Evolutionary conservation across 2,888 invertebrate genomes (phyloP).

Genomic region (Yponomeuta plumbellus): DNA sequence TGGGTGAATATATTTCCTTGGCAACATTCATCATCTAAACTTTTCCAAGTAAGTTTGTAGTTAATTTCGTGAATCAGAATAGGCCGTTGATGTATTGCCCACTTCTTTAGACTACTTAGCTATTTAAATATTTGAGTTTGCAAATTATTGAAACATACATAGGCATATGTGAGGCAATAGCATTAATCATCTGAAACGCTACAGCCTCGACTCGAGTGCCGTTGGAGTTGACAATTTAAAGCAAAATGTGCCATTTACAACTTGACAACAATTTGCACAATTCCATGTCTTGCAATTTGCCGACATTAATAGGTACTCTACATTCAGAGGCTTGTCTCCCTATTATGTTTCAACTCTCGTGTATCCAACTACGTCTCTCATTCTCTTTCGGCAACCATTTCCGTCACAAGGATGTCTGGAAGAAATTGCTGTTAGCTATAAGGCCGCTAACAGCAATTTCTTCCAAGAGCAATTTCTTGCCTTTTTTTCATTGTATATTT

Average conservation of each 20-base stretch:
- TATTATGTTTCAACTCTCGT: no score
- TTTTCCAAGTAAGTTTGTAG: neutral
- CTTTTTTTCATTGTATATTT: no score
- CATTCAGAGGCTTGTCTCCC: no score
- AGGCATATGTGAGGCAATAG: conserved; percentile 4
- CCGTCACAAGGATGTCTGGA: no score
- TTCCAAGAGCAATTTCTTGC: no score
- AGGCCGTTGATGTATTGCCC: neutral
- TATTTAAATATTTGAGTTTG: conserved; percentile 7
- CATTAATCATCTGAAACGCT: conserved; percentile 4
- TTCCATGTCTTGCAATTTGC: neutral
- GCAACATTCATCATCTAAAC: neutral
- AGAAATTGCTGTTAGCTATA: no score
- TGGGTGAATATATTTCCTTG: neutral
- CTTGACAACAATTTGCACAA: neutral
- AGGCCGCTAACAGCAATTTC: no score
- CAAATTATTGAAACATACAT: conserved; percentile 6
- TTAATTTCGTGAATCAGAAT: neutral
- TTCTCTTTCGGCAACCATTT: no score
- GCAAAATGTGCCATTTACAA: neutral
- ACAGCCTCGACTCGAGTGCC: conserved; percentile 2
- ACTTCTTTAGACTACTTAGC: neutral
- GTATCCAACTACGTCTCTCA: no score
- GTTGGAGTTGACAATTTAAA: neutral
- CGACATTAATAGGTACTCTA: no score